Evolutionary conservation across 2,888 invertebrate genomes (phyloP).

Genomic region (Orchesellides sinensis): DNA sequence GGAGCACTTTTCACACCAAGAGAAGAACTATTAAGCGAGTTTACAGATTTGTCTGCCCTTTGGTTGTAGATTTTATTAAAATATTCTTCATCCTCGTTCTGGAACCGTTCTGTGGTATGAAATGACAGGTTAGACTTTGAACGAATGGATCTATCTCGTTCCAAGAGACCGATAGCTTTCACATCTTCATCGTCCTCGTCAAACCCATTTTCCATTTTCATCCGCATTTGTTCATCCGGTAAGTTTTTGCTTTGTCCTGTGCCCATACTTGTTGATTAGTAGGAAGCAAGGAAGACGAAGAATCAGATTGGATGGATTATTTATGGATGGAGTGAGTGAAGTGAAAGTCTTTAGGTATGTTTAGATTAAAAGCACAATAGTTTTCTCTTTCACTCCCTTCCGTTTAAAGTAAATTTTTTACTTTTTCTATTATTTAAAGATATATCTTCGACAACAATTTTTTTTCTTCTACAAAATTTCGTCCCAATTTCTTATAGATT

Average conservation of each 20-base stretch:
- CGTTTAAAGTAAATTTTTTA: no score
- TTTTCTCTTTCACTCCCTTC: neutral
- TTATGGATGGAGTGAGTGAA: no score
- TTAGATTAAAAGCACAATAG: neutral
- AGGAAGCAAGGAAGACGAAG: no score
- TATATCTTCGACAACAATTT: no score
- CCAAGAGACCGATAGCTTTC: neutral
- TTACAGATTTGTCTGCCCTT: conserved; percentile 30
- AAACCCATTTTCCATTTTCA: conserved; percentile 49
- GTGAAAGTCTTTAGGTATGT: neutral
- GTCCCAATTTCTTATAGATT: no score
- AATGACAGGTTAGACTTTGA: conserved; percentile 48
- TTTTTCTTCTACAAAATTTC: no score
- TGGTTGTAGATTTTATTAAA: conserved; percentile 55
- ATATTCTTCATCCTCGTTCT: conserved; percentile 48
- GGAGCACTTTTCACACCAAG: conserved; percentile 53
- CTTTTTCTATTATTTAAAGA: no score
- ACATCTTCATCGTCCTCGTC: conserved; percentile 39
- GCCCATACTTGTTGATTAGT: conserved; percentile 18
- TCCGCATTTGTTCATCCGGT: conserved; percentile 51
- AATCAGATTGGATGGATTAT: no score
- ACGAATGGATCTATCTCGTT: conserved; percentile 1
- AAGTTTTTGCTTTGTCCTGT: conserved; percentile 40
- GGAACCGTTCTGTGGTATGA: conserved; percentile 36
- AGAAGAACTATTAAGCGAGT: conserved; percentile 14